Evolutionary conservation across 1,140 invertebrate species (phyloP).

Genomic region (Phthorimaea operculella): DNA sequence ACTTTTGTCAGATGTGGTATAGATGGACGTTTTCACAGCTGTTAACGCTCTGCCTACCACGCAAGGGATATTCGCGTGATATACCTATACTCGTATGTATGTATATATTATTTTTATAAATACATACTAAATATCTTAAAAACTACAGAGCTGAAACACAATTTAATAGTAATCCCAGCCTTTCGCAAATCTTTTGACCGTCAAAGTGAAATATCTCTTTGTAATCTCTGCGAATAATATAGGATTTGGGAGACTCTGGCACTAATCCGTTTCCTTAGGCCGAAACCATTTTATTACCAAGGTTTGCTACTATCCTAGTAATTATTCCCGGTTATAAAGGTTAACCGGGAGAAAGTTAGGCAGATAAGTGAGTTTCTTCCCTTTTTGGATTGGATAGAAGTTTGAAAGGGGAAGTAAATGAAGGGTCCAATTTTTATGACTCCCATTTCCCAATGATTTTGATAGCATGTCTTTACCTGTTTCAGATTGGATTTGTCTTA

Average conservation of each 20-base stretch:
- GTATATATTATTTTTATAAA: no score
- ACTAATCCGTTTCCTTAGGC: constrained; percentile 10
- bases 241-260: constrained; percentile 9
- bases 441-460: no score
- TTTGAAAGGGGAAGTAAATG: no score
- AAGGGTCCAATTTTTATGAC: no score
- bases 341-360: background rate
- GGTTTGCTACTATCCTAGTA: background rate
- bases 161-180: background rate
- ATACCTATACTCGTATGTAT: no score
- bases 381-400: background rate
- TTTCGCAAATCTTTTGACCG: constrained; percentile 3
- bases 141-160: background rate
- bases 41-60: no score
- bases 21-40: no score
- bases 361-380: background rate
- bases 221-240: constrained; percentile 9
- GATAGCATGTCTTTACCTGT: no score
- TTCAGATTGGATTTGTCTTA: no score
- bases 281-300: constrained; percentile 6
- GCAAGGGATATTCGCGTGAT: no score
- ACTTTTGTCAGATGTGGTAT: no score
- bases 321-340: background rate
- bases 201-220: constrained; percentile 14
- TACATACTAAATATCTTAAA: background rate